Conservation (phyloP, 2,113 vertebrate genomes). For the Scopus umbretta region DNA sequence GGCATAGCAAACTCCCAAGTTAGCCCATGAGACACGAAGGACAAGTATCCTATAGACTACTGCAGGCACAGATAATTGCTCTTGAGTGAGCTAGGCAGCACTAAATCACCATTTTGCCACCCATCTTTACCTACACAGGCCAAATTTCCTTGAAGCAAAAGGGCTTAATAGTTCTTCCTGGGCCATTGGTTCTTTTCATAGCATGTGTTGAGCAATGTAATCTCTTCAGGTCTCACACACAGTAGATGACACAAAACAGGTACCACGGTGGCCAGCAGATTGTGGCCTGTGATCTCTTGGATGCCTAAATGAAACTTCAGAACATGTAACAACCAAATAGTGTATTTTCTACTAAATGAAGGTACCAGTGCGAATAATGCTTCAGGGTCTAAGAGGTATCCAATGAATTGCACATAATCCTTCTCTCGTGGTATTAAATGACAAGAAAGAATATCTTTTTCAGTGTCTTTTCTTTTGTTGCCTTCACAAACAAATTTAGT, state of each 20-base stretch:
- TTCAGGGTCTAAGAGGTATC: background rate
- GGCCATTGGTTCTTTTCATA: background rate
- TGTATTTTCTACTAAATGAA: background rate
- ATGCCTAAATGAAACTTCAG: background rate
- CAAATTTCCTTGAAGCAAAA: background rate
- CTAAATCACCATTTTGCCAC: background rate
- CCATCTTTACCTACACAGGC: background rate
- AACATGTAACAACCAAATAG: background rate
- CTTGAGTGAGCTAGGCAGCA: background rate
- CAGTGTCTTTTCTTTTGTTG: background rate
- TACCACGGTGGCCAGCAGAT: background rate
- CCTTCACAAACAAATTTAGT: background rate
- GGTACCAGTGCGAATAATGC: background rate
- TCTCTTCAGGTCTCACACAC: background rate
- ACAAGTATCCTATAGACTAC: background rate
- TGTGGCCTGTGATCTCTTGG: background rate
- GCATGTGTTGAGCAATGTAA: background rate
- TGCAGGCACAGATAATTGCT: background rate
- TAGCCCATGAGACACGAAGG: fast-evolving
- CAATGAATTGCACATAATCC: background rate
- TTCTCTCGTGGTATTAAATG: background rate
- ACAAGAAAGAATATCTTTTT: background rate
- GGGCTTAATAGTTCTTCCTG: background rate
- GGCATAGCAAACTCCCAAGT: background rate
- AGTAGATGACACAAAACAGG: background rate